Base-by-base conservation (phyloP, 2,888 invertebrate genomes). In the Xanthia icteritia region DNA sequence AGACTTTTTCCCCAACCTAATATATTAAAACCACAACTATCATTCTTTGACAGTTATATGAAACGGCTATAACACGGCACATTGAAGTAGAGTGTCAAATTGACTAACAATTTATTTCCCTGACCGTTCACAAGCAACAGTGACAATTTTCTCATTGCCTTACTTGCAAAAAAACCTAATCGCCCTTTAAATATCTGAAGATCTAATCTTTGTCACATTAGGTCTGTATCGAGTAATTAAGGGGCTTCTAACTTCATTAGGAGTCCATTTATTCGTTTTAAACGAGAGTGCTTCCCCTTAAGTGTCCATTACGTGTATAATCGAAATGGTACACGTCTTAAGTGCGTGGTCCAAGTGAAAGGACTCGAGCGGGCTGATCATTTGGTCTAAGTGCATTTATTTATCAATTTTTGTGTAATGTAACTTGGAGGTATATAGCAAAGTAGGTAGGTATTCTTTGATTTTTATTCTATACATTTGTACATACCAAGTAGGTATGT, bases 181-280 rank as follows among this genome's bases (percentile, higher is more conserved):
- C 48, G 51, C 9, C 36, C 54, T 74, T 66, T 60, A 76, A 82
- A 82, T 76, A 73, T 74, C 68, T 79, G 42, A 77, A 72, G 68
- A 76, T 89, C 88, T 91, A 90, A 92, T 91, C 88, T 88, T 77
- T 79, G 83, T 88, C 85, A 87, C 91, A 89, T 93, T 91, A 90
- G 87, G 88, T 87, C 89, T 89, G 88, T 91, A 90, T 89, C 89
- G 86, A 86, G 92, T 91, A 93, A 94, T 94, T 94, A 93, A 89
- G 91, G 88, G 82, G 89, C 89, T 88, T 88, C 88, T 90, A 90
- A 91, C 89, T 91, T 90, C 92, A 90, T 92, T 91, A 92, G 91
- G 91, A 92, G 92, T 91, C 89, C 91, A 92, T 92, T 93, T 92
- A 93, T 92, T 89, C 91, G 86, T 88, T 90, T 89, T 85, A 90